phyloP scores from a whole-genome alignment of 1,140 invertebrate genomes.

The Bombus haemorrhoidalis region DNA sequence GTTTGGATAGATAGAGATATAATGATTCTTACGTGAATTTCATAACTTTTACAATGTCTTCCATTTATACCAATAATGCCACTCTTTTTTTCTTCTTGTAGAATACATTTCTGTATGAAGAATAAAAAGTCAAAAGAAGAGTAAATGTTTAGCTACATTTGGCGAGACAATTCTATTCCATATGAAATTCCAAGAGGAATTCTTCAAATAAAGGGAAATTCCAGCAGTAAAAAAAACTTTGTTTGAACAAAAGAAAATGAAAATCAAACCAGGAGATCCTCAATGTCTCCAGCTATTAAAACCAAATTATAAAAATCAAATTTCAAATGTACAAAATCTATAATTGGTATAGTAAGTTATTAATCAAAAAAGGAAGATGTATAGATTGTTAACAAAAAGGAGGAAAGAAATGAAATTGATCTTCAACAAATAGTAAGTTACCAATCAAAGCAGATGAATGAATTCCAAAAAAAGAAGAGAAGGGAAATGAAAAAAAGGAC shows the following conservation, averaged over 20 bases:
- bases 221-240: not conserved
- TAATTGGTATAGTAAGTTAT: not conserved
- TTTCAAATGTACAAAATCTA: not conserved
- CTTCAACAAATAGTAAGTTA: too few relatives aligned
- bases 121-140: too few relatives aligned
- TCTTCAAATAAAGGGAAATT: not conserved
- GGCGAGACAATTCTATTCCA: too few relatives aligned
- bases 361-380: not conserved
- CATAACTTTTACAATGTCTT: not conserved
- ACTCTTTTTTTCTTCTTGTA: not conserved
- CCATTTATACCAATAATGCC: not conserved
- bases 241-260: not conserved
- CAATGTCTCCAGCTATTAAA: not conserved
- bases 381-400: not conserved
- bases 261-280: not conserved
- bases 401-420: not conserved
- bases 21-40: not conserved
- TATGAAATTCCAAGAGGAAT: not conserved
- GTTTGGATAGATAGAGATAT: not conserved
- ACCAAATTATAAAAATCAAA: not conserved
- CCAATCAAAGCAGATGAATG: not conserved
- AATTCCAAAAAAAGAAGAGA: not conserved
- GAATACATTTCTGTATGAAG: not conserved
- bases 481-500: not conserved
- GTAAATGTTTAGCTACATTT: too few relatives aligned